A percentile compares a stretch with the other conserved stretches of the same genome.
Conservation (phyloP, 2,797 vertebrate genomes). For the Pseudochaenichthys georgianus region DNA sequence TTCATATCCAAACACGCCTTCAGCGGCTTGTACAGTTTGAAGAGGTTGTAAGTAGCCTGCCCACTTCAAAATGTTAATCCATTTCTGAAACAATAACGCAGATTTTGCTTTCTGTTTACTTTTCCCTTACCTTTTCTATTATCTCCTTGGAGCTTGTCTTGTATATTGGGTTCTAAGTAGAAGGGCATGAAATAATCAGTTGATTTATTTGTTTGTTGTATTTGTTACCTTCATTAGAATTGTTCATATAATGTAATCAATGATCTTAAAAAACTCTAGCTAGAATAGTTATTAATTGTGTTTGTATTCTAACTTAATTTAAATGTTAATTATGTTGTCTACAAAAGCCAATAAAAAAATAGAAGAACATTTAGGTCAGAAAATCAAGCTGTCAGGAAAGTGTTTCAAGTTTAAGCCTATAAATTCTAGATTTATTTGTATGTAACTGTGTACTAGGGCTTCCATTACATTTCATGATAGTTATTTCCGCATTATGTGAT, state of each 20-base stretch:
- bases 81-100: neutral
- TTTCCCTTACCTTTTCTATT: neutral
- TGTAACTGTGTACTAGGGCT: neutral
- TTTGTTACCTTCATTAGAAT: too few relatives aligned
- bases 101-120: too few relatives aligned
- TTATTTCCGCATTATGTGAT: neutral
- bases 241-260: too few relatives aligned
- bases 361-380: neutral
- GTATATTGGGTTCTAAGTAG: neutral
- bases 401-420: neutral
- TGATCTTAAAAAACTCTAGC: too few relatives aligned
- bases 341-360: too few relatives aligned
- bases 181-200: neutral
- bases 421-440: too few relatives aligned
- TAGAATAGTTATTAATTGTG: neutral
- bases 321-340: too few relatives aligned
- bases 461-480: neutral
- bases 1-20: constrained; percentile 84
- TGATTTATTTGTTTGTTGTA: neutral
- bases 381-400: neutral
- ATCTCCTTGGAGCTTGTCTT: neutral
- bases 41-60: constrained; percentile 83
- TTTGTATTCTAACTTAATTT: neutral
- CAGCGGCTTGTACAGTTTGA: constrained; percentile 82
- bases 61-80: constrained; percentile 2